These are phyloP conservation scores for Monomorium pharaonis DNA, from an alignment of 1,140 invertebrate species.

Conservation along the genomic window DNA sequence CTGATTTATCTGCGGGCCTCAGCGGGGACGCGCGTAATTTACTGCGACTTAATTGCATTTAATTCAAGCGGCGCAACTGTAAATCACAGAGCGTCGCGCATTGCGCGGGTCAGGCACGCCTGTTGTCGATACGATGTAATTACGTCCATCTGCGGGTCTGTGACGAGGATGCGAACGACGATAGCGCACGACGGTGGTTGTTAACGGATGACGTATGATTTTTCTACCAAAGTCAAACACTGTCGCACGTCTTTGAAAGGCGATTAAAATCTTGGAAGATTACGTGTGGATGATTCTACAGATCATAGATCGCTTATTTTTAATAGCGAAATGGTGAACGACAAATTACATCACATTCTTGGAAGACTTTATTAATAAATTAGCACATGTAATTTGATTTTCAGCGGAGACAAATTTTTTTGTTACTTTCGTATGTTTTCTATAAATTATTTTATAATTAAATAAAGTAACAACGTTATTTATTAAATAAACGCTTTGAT, in stretches of 20 bases:
- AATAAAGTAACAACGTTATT: too few relatives aligned
- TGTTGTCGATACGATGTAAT: constrained; percentile 76
- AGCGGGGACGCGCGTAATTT: constrained; percentile 72
- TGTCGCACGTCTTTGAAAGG: not conserved
- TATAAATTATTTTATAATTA: not conserved
- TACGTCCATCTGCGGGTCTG: constrained; percentile 70
- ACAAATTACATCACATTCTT: not conserved
- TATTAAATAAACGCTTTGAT: too few relatives aligned
- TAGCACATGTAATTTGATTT: not conserved
- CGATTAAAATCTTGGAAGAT: constrained; percentile 30
- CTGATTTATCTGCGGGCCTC: constrained; percentile 74
- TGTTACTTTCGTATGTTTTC: not conserved
- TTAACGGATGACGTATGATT: constrained; percentile 20
- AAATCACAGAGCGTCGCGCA: constrained; percentile 76
- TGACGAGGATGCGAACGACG: constrained; percentile 18
- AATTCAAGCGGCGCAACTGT: constrained; percentile 77
- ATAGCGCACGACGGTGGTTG: constrained; percentile 23
- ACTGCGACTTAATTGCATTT: constrained; percentile 79
- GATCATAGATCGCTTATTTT: not conserved
- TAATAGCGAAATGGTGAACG: not conserved
- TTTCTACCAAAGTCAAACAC: not conserved
- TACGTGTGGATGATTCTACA: not conserved
- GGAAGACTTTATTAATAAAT: not conserved
- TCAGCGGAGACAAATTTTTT: not conserved
- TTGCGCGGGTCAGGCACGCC: constrained; percentile 77